A percentile compares a stretch with the other conserved stretches of the same genome.
Conservation (phyloP, 2,113 vertebrate genomes). For the Lampris incognitus region DNA sequence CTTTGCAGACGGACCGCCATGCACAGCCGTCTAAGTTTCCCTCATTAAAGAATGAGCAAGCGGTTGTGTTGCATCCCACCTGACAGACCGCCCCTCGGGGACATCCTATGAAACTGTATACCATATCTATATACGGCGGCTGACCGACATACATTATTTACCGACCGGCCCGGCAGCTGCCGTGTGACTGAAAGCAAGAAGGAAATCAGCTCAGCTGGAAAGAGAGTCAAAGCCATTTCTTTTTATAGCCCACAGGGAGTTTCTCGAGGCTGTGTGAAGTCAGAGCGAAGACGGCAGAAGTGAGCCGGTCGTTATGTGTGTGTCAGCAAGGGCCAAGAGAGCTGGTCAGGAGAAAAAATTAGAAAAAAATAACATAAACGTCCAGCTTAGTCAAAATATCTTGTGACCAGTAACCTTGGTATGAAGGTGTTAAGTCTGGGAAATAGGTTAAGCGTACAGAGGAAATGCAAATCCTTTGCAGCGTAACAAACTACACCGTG, state of each 20-base stretch:
- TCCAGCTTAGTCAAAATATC: not conserved
- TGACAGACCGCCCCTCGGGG: slow-evolving; percentile 56
- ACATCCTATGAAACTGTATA: slow-evolving; percentile 64
- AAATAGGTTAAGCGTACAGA: not conserved
- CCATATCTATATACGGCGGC: slow-evolving; percentile 34
- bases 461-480: not conserved
- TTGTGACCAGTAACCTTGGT: not conserved
- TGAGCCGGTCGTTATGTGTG: not conserved
- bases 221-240: slow-evolving; percentile 53
- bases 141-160: slow-evolving; percentile 67
- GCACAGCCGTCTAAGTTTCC: slow-evolving; percentile 32
- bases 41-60: slow-evolving; percentile 63
- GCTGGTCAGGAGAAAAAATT: not conserved
- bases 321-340: not conserved
- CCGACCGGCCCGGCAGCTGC: slow-evolving; percentile 43
- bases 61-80: slow-evolving; percentile 64
- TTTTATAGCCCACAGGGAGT: slow-evolving; percentile 62
- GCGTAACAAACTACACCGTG: not conserved
- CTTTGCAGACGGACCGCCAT: not conserved
- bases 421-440: not conserved
- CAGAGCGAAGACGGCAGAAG: slow-evolving; percentile 4
- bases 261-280: slow-evolving; percentile 59
- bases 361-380: no score
- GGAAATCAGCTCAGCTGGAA: slow-evolving; percentile 55
- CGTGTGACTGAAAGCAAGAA: slow-evolving; percentile 47